Percentiles rank a stretch among this genome's conserved stretches.
phyloP scores from a whole-genome alignment of 2,797 vertebrate genomes.

The Taeniopygia guttata region DNA sequence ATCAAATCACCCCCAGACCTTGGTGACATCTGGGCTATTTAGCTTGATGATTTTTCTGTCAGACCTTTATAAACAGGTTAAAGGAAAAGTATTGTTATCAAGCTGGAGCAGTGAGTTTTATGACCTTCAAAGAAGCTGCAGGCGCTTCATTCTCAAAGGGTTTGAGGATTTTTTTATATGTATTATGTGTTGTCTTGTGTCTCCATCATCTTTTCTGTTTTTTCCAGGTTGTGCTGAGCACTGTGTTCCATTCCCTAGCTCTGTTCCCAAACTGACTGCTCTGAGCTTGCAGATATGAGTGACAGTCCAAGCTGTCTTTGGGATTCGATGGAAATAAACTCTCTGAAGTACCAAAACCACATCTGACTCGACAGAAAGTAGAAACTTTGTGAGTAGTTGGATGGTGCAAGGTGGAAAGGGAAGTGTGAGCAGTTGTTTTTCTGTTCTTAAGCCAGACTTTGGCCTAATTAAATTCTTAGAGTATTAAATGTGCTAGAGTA shows the following conservation, averaged over 20 bases:
- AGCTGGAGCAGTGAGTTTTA: not conserved
- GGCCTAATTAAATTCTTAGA: not conserved
- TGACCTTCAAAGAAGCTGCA: not conserved
- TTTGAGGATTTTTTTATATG: fast-evolving
- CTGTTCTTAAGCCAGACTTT: not conserved
- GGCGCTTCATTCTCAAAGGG: not conserved
- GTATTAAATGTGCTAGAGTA: not conserved
- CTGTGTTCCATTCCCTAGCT: not conserved
- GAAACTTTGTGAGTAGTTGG: not conserved
- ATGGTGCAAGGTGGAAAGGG: not conserved
- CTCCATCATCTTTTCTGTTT: not conserved
- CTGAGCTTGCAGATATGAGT: not conserved
- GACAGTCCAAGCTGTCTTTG: not conserved
- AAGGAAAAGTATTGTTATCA: not conserved
- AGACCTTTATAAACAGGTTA: not conserved
- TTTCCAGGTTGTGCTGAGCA: not conserved
- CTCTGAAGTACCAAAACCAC: not conserved
- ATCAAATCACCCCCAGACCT: not conserved
- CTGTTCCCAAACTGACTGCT: not conserved
- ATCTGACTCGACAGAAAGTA: not conserved
- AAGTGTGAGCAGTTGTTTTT: not conserved
- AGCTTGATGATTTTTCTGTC: not conserved
- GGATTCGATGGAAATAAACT: not conserved
- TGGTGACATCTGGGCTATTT: not conserved
- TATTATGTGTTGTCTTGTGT: not conserved